Conservation (phyloP, 35 echinoderm and acorn worm genomes). For the Heliocidaris erythrogramma region DNA sequence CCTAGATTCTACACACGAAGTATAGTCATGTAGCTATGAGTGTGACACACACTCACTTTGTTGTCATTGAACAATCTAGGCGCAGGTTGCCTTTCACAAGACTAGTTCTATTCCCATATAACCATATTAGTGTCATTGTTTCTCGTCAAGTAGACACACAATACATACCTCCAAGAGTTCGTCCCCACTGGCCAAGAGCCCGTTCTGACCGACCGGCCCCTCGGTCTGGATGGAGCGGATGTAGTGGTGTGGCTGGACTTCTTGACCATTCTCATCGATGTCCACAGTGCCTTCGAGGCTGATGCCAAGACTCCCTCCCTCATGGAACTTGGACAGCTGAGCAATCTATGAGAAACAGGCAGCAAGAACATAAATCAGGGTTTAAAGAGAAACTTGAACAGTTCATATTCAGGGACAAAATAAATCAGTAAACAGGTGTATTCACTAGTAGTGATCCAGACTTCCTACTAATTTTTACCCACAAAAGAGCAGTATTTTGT, state of each 20-base stretch:
- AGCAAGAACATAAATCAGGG: background rate
- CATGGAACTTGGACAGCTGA: constrained; percentile 75
- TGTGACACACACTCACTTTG: background rate
- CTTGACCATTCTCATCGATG: constrained; percentile 91
- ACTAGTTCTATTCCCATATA: background rate
- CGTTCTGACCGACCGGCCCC: constrained; percentile 87
- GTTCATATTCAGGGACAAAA: background rate
- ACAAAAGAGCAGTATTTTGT: no score
- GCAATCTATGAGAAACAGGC: constrained; percentile 51
- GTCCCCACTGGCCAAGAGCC: constrained; percentile 74
- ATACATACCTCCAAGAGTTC: constrained; percentile 91
- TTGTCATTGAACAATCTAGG: background rate
- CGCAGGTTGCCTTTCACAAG: no score
- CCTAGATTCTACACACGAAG: no score
- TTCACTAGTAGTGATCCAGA: no score
- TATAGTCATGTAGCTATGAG: no score
- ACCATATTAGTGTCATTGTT: background rate
- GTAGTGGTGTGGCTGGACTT: constrained; percentile 91
- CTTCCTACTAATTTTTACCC: no score
- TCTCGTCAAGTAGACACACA: background rate
- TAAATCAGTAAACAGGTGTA: no score
- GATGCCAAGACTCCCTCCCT: constrained; percentile 89
- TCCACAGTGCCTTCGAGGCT: constrained; percentile 95
- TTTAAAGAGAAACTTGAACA: background rate
- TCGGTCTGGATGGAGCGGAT: constrained; percentile 79